These are phyloP conservation scores for Macrosoma leucophasiata DNA, from an alignment of 2,888 invertebrate genomes.

Conservation along the genomic window DNA sequence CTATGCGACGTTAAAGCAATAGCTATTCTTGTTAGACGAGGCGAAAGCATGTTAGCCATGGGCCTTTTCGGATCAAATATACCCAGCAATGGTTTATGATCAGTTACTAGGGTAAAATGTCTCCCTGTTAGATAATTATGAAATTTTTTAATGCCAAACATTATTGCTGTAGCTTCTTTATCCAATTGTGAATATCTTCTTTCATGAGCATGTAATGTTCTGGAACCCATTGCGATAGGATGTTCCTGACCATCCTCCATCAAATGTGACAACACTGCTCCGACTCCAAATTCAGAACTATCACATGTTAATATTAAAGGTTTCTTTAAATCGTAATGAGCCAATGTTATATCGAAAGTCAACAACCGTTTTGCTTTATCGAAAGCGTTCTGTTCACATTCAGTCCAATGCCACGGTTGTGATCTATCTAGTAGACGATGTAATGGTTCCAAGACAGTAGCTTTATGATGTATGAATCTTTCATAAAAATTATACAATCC, in stretches of 20 bases:
- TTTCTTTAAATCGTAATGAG: slow-evolving; percentile 1
- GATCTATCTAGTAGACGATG: slow-evolving; percentile 8
- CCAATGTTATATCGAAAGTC: slow-evolving; percentile 12
- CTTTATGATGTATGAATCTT: slow-evolving; percentile 13
- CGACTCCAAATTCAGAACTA: slow-evolving; percentile 20
- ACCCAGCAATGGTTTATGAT: slow-evolving; percentile 14
- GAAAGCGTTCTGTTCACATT: slow-evolving; percentile 4
- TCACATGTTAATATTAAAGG: slow-evolving; percentile 15
- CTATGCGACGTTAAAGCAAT: slow-evolving; percentile 11
- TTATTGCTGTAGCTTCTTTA: slow-evolving; percentile 25
- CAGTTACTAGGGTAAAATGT: slow-evolving; percentile 15
- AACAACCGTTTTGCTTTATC: slow-evolving; percentile 10
- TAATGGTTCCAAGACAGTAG: slow-evolving; percentile 15
- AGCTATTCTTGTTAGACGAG: slow-evolving; percentile 18
- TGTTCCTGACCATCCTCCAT: slow-evolving; percentile 22
- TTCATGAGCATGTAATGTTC: slow-evolving; percentile 23
- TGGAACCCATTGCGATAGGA: slow-evolving; percentile 22
- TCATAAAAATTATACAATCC: slow-evolving; percentile 20
- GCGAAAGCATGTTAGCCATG: slow-evolving; percentile 19
- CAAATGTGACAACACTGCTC: slow-evolving; percentile 19
- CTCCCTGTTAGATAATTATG: slow-evolving; percentile 15
- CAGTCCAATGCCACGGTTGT: slow-evolving; percentile 3
- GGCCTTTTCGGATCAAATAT: slow-evolving; percentile 13
- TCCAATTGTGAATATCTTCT: slow-evolving; percentile 24
- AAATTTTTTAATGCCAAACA: slow-evolving; percentile 23